These are phyloP conservation scores for Onychomys leucogaster DNA, from an alignment of 2,797 vertebrate genomes.

Conservation along the genomic window DNA sequence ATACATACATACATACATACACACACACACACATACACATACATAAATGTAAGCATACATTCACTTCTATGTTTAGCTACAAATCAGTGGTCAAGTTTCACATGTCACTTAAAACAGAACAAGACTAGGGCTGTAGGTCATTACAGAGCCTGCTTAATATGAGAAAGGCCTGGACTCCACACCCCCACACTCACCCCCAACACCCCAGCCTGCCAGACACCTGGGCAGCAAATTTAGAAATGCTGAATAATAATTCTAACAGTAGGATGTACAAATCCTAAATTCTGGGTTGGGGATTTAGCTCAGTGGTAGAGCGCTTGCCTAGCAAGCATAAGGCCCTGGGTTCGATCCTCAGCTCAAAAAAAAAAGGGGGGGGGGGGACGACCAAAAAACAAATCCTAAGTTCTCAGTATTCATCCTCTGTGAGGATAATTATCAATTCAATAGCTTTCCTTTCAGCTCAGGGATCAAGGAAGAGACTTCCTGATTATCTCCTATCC, in stretches of 20 bases:
- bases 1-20: neutral
- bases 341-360: no score
- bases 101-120: conserved; percentile 52
- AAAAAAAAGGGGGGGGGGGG: no score
- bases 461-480: conserved; percentile 29
- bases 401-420: neutral
- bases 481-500: neutral
- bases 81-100: conserved; percentile 9
- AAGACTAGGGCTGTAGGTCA: neutral
- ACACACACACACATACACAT: no score
- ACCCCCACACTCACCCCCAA: no score
- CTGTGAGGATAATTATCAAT: conserved; percentile 20
- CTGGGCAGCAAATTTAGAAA: neutral
- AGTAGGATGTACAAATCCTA: neutral
- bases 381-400: no score
- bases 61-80: conserved; percentile 2
- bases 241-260: neutral
- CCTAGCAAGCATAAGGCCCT: no score
- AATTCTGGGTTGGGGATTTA: no score
- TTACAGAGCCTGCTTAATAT: neutral
- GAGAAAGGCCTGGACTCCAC: neutral
- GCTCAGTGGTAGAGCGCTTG: no score
- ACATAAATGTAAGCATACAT: neutral
- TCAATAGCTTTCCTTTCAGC: conserved; percentile 39
- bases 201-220: neutral